phyloP scores from a whole-genome alignment of 2,888 invertebrate genomes.

The Spodoptera picta region DNA sequence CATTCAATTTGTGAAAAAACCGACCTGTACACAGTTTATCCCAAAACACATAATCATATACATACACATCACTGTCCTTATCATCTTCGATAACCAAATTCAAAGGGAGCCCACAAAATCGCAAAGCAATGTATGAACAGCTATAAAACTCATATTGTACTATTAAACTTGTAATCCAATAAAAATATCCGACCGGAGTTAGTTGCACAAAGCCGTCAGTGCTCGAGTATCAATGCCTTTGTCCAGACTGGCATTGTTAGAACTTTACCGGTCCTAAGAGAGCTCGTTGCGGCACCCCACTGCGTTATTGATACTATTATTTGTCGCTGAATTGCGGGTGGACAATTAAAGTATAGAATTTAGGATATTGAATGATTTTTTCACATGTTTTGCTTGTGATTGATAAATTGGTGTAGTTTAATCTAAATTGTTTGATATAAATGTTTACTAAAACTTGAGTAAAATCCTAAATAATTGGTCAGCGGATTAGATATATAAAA shows the following conservation, averaged over 20 bases:
- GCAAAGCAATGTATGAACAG: conserved; percentile 24
- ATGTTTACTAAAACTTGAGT: not conserved
- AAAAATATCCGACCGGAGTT: conserved; percentile 46
- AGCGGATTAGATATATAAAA: no score
- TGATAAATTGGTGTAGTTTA: no score
- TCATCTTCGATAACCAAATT: conserved; percentile 2
- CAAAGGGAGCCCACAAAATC: conserved; percentile 1
- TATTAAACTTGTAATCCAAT: conserved; percentile 49
- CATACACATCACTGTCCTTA: not conserved
- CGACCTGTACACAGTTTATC: no score
- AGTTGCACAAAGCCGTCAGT: conserved; percentile 52
- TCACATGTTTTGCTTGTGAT: conserved; percentile 4
- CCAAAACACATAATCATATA: no score
- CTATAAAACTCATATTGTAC: conserved; percentile 31
- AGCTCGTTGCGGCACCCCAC: conserved; percentile 51
- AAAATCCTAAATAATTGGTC: no score
- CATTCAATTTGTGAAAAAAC: no score
- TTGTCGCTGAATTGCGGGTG: conserved; percentile 45
- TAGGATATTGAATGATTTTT: conserved; percentile 38
- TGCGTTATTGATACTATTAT: conserved; percentile 51
- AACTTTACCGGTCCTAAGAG: conserved; percentile 56
- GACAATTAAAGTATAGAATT: conserved; percentile 39
- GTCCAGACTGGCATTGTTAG: conserved; percentile 57
- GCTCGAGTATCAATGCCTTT: conserved; percentile 57
- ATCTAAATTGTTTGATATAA: not conserved